phyloP scores from a whole-genome alignment of 1,140 invertebrate species.

The Ceratina japonica region DNA sequence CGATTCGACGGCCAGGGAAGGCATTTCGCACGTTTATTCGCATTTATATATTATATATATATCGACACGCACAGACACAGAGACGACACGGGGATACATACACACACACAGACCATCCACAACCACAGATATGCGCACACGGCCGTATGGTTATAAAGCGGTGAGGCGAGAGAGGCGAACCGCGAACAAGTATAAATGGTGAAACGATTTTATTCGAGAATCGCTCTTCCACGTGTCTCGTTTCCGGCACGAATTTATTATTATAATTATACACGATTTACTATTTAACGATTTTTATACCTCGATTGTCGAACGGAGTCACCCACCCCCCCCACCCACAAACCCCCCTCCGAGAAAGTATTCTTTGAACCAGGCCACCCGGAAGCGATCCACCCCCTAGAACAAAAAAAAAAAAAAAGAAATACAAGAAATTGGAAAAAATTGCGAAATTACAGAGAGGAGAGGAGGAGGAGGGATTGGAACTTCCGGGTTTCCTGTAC shows the following conservation, averaged over 20 bases:
- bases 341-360: slow-evolving; percentile 17
- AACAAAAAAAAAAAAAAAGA: no score
- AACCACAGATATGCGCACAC: slow-evolving; percentile 40
- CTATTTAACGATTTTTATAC: slow-evolving; percentile 61
- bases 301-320: slow-evolving; percentile 46
- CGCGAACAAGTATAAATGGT: not conserved
- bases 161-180: not conserved
- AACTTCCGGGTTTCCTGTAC: no score
- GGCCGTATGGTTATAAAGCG: slow-evolving; percentile 1
- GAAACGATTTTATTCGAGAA: slow-evolving; percentile 20
- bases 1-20: slow-evolving; percentile 34
- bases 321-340: not conserved
- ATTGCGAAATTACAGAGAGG: no score
- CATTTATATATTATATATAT: slow-evolving; percentile 34
- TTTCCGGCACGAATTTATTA: slow-evolving; percentile 45
- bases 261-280: slow-evolving; percentile 48
- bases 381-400: not conserved
- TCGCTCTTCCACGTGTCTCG: slow-evolving; percentile 58
- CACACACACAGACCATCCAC: not conserved
- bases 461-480: not conserved
- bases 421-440: no score
- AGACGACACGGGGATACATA: no score
- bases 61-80: slow-evolving; percentile 9
- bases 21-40: slow-evolving; percentile 50
- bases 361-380: slow-evolving; percentile 9